Conservation (phyloP, 2,113 vertebrate species). For the Phylloscopus trochiloides region DNA sequence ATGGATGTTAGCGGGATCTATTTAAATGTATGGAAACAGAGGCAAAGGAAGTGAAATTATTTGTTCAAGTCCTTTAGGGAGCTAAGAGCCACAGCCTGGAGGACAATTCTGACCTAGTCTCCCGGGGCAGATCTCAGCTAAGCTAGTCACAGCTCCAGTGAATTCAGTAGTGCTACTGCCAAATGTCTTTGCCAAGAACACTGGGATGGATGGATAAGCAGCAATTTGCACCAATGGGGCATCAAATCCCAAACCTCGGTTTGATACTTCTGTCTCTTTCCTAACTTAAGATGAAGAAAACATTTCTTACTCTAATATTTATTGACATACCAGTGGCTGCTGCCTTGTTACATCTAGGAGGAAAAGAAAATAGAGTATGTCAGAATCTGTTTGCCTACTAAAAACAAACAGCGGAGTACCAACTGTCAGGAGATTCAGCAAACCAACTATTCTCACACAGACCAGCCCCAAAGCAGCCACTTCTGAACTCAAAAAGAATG, state of each 20-base stretch:
- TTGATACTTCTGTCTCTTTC: background rate
- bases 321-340: background rate
- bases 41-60: background rate
- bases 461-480: background rate
- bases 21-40: background rate
- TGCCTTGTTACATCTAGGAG: background rate
- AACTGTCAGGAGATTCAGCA: background rate
- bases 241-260: background rate
- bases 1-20: background rate
- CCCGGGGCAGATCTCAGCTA: background rate
- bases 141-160: background rate
- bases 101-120: background rate
- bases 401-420: background rate
- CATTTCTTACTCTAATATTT: background rate
- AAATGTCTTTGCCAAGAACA: background rate
- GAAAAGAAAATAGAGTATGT: background rate
- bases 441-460: background rate
- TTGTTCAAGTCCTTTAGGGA: background rate
- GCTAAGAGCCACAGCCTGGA: background rate
- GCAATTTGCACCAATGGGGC: background rate
- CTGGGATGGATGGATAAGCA: background rate
- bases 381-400: background rate
- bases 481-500: background rate
- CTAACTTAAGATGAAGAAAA: background rate
- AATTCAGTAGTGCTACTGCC: background rate